Evolutionary conservation across 1,140 invertebrate genomes (phyloP).

Genomic region (Drosophila ercepeae): DNA sequence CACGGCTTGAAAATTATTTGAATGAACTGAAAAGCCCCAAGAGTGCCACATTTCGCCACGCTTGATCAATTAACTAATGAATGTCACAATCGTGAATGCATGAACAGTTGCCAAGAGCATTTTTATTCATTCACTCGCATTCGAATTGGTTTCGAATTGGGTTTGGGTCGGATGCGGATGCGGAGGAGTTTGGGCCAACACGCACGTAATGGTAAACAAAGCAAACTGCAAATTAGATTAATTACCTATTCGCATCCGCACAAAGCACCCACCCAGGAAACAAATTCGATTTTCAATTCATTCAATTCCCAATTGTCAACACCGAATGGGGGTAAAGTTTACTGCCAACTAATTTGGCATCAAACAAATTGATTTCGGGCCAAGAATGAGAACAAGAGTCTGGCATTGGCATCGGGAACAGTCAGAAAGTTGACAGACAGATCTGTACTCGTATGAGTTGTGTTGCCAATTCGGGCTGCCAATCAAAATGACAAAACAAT

Average conservation of each 20-base stretch:
- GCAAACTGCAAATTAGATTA: conserved; percentile 55
- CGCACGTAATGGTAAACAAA: conserved; percentile 33
- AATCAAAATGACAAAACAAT: conserved; percentile 75
- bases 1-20: conserved; percentile 12
- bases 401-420: conserved; percentile 1
- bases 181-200: conserved; percentile 13
- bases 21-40: conserved; percentile 8
- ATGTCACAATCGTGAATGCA: conserved; percentile 33
- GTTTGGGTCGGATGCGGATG: background rate
- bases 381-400: background rate
- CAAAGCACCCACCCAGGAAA: conserved; percentile 26
- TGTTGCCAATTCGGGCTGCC: conserved; percentile 63
- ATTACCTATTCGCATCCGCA: conserved; percentile 28
- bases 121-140: no score
- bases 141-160: background rate
- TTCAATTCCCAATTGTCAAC: conserved; percentile 20
- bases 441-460: conserved; percentile 45
- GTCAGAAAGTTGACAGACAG: background rate
- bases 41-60: conserved; percentile 19
- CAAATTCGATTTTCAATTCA: conserved; percentile 37
- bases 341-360: conserved; percentile 14
- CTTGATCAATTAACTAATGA: conserved; percentile 54
- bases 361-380: conserved; percentile 16
- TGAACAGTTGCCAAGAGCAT: conserved; percentile 4
- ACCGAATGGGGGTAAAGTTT: conserved; percentile 14